These are phyloP conservation scores for Glyptemys insculpta DNA, from an alignment of 2,797 vertebrate species.

Conservation along the genomic window DNA sequence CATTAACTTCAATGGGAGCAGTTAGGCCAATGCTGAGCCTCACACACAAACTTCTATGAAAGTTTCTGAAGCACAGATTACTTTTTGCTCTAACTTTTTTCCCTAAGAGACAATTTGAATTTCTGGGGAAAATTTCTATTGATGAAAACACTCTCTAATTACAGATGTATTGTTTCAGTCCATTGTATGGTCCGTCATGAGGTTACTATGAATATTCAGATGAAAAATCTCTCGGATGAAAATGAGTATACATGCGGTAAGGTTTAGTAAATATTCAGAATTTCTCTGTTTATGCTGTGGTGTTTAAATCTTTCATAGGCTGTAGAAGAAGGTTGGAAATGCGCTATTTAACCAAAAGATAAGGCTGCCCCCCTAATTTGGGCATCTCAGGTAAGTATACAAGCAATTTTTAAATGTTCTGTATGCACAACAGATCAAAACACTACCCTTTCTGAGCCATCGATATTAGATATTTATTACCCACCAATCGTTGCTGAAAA, in stretches of 20 bases:
- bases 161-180: background rate
- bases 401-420: background rate
- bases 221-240: background rate
- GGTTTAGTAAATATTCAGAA: background rate
- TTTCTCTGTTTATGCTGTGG: background rate
- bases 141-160: background rate
- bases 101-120: background rate
- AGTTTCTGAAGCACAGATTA: background rate
- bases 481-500: rapidly evolving
- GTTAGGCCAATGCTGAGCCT: background rate
- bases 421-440: background rate
- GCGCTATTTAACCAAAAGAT: background rate
- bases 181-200: background rate
- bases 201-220: background rate
- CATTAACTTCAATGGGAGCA: background rate
- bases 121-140: background rate
- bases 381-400: background rate
- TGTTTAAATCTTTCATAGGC: background rate
- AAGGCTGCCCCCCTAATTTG: background rate
- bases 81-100: background rate
- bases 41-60: background rate
- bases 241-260: background rate
- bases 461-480: background rate
- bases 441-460: rapidly evolving
- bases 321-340: background rate